Evolutionary conservation across 2,113 vertebrate species (phyloP).

Genomic region (Anoura caudifer): DNA sequence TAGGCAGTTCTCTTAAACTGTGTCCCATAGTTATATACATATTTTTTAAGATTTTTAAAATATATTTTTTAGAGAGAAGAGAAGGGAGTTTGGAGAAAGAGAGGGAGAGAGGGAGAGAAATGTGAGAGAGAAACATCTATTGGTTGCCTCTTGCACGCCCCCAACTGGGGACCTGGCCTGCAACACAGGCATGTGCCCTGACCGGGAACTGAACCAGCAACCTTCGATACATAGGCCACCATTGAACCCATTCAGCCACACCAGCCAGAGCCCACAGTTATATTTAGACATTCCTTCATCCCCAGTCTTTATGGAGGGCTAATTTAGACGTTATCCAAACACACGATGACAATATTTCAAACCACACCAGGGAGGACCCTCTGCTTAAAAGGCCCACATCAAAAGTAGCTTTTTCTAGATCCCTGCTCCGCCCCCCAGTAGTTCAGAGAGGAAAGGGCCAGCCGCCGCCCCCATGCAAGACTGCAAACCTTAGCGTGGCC

Average conservation of each 20-base stretch:
- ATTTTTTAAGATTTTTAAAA: too few relatives aligned
- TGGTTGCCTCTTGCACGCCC: too few relatives aligned
- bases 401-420: neutral
- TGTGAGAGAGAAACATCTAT: too few relatives aligned
- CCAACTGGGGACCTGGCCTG: too few relatives aligned
- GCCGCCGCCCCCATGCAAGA: neutral
- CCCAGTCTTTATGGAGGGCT: neutral
- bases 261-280: neutral
- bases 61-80: too few relatives aligned
- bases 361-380: neutral
- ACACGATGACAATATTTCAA: neutral
- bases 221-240: too few relatives aligned
- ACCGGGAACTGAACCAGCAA: too few relatives aligned
- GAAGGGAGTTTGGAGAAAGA: too few relatives aligned
- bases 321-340: slow-evolving; percentile 17
- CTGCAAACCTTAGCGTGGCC: neutral
- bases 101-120: too few relatives aligned
- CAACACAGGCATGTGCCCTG: too few relatives aligned
- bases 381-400: neutral
- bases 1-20: neutral
- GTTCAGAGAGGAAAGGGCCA: neutral
- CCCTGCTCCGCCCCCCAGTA: neutral
- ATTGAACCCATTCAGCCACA: too few relatives aligned
- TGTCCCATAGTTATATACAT: neutral
- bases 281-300: slow-evolving; percentile 1